These are phyloP conservation scores for Ectropis grisescens DNA, from an alignment of 1,140 invertebrate genomes.

Conservation along the genomic window DNA sequence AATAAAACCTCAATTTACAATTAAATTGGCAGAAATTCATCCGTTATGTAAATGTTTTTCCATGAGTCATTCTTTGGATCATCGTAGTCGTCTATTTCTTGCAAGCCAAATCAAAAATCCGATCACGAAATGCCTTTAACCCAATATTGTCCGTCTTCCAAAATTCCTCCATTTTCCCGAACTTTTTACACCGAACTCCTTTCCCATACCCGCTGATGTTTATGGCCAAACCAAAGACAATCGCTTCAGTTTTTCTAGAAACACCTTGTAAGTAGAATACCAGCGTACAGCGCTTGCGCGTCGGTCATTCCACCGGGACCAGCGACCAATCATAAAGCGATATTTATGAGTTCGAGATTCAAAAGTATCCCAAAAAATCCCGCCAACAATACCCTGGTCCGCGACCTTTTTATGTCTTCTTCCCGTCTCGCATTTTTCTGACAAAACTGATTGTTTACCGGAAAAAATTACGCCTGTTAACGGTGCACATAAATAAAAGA, in stretches of 20 bases:
- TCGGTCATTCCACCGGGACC: constrained; percentile 22
- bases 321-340: constrained; percentile 37
- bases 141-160: too few relatives aligned
- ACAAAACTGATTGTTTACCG: constrained; percentile 68
- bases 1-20: too few relatives aligned
- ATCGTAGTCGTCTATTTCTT: too few relatives aligned
- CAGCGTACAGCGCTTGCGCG: neutral
- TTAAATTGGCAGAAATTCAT: too few relatives aligned
- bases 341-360: constrained; percentile 36
- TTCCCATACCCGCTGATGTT: constrained; percentile 5
- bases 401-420: constrained; percentile 55
- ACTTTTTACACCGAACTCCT: neutral
- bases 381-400: constrained; percentile 21
- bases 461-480: constrained; percentile 69
- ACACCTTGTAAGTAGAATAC: constrained; percentile 11
- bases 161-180: too few relatives aligned
- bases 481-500: constrained; percentile 63
- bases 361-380: constrained; percentile 38
- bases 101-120: too few relatives aligned
- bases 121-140: too few relatives aligned
- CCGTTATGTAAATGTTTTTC: too few relatives aligned
- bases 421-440: constrained; percentile 63
- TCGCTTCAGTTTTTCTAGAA: constrained; percentile 10
- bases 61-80: too few relatives aligned
- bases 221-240: constrained; percentile 5